phyloP scores from a whole-genome alignment of 2,888 invertebrate species.

The Coronaproctus castanopsis region DNA sequence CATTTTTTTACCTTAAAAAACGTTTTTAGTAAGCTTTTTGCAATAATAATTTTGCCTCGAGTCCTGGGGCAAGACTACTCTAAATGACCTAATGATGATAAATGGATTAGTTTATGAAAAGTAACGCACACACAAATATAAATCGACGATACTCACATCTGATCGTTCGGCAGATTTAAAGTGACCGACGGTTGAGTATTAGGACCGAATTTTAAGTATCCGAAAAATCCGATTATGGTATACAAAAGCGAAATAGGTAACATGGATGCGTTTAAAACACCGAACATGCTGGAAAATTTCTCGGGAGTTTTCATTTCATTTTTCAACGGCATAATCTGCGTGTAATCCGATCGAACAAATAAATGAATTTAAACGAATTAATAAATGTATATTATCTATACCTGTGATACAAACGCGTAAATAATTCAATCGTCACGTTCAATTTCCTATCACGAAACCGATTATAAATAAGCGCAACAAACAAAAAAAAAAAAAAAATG shows the following conservation, averaged over 20 bases:
- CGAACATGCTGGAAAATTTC: constrained; percentile 54
- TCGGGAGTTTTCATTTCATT: constrained; percentile 82
- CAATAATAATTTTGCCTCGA: too few species aligned
- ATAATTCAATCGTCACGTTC: neutral
- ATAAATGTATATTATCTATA: neutral
- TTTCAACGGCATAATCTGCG: constrained; percentile 71
- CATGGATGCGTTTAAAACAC: constrained; percentile 75
- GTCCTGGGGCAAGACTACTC: too few species aligned
- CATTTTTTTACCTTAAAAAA: too few species aligned
- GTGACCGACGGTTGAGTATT: constrained; percentile 60
- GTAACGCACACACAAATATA: too few species aligned
- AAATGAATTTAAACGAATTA: neutral
- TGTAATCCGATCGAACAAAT: constrained; percentile 4
- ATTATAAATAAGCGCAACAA: too few species aligned
- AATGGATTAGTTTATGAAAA: too few species aligned
- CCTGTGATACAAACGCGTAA: neutral
- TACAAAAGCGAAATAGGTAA: constrained; percentile 60
- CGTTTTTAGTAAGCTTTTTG: too few species aligned
- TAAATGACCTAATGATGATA: too few species aligned
- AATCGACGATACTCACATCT: constrained; percentile 40
- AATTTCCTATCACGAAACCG: too few species aligned
- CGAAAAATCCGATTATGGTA: constrained; percentile 71
- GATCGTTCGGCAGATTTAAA: constrained; percentile 49
- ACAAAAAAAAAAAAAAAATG: too few species aligned
- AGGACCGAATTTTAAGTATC: constrained; percentile 67